phyloP scores from a whole-genome alignment of 2,113 vertebrate species.

The Oostethus manadensis region DNA sequence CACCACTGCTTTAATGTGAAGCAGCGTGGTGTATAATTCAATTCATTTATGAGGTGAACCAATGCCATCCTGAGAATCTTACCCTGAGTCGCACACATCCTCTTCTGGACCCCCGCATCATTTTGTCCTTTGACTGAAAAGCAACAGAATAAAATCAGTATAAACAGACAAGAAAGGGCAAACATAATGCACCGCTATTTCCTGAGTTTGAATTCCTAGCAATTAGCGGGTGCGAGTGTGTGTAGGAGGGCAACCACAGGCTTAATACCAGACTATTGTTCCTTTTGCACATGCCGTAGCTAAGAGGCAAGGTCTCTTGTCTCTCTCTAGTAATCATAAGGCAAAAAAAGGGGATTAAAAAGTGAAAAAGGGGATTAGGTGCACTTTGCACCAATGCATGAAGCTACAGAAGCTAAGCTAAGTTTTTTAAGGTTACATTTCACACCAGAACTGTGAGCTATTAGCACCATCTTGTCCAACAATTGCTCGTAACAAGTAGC shows the following conservation, averaged over 20 bases:
- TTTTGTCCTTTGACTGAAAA: constrained; percentile 97
- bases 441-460: no score
- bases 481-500: background rate
- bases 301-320: background rate
- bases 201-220: background rate
- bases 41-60: background rate
- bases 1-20: background rate
- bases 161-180: background rate
- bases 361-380: background rate
- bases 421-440: background rate
- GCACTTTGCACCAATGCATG: background rate
- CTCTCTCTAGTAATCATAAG: background rate
- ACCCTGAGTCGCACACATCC: constrained; percentile 95
- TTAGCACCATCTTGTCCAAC: background rate
- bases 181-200: background rate
- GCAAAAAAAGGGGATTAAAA: background rate
- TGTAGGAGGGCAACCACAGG: background rate
- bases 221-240: background rate
- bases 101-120: constrained; percentile 98
- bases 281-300: background rate
- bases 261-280: background rate
- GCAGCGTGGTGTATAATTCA: no score
- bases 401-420: no score
- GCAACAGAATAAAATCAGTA: constrained; percentile 11
- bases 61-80: constrained; percentile 40